Evolutionary conservation across 1,140 invertebrate genomes (phyloP), one percentile per base, ranked within the genome.

Genomic region (Sycophaga agraensis): DNA sequence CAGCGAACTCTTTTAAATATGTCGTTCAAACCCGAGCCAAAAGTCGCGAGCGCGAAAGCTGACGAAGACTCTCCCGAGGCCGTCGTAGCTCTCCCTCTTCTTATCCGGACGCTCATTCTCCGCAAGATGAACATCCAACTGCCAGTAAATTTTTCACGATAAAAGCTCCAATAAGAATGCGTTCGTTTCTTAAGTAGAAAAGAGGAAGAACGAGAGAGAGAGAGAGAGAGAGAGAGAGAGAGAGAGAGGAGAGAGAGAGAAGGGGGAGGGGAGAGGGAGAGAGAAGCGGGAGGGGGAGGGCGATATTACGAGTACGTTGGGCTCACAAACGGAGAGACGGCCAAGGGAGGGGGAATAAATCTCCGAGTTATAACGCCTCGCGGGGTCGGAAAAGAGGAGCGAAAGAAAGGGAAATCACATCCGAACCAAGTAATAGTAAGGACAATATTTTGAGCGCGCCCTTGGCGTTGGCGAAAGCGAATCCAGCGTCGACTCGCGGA

Each of bases 91-190:
- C 8, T 35, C 17, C 16, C 26, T 50, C 8, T 35, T 34, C 19
- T 35, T 50, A 14, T 2, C 9, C 17, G 2, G 12, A 28, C 46
- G 3, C 28, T 16, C 48, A 19, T 4, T 12, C 53, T 42, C 24
- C 22, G 53, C 35, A 57, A 24, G 43, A 49, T 16, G 31, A 40
- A 50, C 46, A 39, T 59, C 26, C 46, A 17, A 22, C 22, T 55
- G 43, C 42, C 45, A 56, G 43, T 62, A 62, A 40, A 55, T 56
- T 56, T 50, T 56, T 62, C 45, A 50, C 45, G 59, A 56, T 56
- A 62, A 49, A 56, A 56, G 26, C 43, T 62, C 11, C 45, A 62
- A 62, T 62, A 62, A 49, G 51, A 55, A 31, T 42, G 51, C 43
- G 37, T 28, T 48, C 42, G 39, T 40, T 48, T 53, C 43, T 37